These are phyloP conservation scores for Linnaemya vulpina DNA, from an alignment of 2,888 invertebrate genomes.

Conservation along the genomic window DNA sequence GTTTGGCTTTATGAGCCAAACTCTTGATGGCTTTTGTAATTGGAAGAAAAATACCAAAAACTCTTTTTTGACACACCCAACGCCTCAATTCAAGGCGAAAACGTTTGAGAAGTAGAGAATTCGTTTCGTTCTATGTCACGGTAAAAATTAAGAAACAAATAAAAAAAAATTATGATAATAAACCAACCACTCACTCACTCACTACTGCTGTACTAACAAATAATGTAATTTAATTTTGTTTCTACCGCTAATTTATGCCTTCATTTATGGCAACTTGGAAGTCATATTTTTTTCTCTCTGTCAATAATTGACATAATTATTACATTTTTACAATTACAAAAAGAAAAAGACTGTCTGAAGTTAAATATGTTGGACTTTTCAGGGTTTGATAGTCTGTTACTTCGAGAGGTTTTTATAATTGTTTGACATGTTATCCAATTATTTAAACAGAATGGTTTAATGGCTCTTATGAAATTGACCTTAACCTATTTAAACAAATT, in stretches of 20 bases:
- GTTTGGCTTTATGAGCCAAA: neutral
- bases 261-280: slow-evolving; percentile 10
- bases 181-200: neutral
- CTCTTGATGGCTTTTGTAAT: neutral
- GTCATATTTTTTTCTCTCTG: slow-evolving; percentile 19
- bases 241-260: slow-evolving; percentile 9
- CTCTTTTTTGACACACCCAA: slow-evolving; percentile 54
- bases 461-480: neutral
- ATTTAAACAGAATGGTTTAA: neutral
- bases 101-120: slow-evolving; percentile 32
- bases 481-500: neutral
- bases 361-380: slow-evolving; percentile 6
- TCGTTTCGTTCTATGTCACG: slow-evolving; percentile 56
- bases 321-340: too few relatives aligned
- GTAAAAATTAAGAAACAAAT: neutral
- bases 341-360: neutral
- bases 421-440: slow-evolving; percentile 5
- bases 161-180: neutral
- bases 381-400: neutral
- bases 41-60: neutral
- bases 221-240: slow-evolving; percentile 43
- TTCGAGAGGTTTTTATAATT: slow-evolving; percentile 3
- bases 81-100: slow-evolving; percentile 47
- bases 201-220: neutral
- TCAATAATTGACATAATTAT: slow-evolving; percentile 36